Evolutionary conservation across 2,888 invertebrate genomes (phyloP).

Genomic region (Ophion ventricosus): DNA sequence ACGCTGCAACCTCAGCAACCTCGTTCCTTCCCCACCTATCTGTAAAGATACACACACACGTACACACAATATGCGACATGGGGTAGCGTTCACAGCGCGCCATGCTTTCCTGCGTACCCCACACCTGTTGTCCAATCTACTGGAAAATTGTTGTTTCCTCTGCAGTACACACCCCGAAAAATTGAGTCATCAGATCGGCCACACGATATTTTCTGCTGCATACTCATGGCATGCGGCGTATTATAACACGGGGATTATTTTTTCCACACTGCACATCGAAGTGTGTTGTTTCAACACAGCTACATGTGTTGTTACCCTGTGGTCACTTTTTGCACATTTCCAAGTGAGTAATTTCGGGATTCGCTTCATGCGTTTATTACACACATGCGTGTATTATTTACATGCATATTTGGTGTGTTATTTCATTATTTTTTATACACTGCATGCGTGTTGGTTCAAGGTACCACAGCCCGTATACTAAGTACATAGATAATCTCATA

Average conservation of each 20-base stretch:
- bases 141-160: slow-evolving; percentile 63
- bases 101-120: slow-evolving; percentile 65
- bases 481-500: no score
- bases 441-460: no score
- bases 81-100: slow-evolving; percentile 25
- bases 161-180: slow-evolving; percentile 12
- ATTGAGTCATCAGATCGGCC: slow-evolving; percentile 11
- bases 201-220: background rate
- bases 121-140: slow-evolving; percentile 73
- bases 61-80: slow-evolving; percentile 30
- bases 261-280: no score
- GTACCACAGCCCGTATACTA: no score
- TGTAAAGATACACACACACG: background rate
- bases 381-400: no score
- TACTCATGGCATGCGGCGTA: background rate
- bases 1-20: slow-evolving; percentile 61
- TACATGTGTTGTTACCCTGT: no score
- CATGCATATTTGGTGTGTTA: no score
- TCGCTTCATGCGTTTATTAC: no score
- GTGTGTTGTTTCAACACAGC: no score
- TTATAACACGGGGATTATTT: background rate
- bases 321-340: no score
- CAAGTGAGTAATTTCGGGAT: no score
- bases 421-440: no score
- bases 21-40: slow-evolving; percentile 17